Percentiles rank a stretch among this genome's conserved stretches.
Conservation (phyloP, 1,140 invertebrate genomes). For the Agraylea sexmaculata region DNA sequence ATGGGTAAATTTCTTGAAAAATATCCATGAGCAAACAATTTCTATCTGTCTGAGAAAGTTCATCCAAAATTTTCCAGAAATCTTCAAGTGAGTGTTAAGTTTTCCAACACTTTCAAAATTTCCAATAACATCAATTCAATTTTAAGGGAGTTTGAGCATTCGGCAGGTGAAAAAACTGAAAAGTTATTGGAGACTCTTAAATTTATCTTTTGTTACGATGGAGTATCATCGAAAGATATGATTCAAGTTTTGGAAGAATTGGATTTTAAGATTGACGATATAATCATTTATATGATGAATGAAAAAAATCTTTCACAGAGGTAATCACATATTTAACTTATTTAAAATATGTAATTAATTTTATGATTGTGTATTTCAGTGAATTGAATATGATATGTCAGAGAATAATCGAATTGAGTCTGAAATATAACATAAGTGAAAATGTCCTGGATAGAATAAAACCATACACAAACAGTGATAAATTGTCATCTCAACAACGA, state of each 20-base stretch:
- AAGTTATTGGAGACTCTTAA: neutral
- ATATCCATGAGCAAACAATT: too few relatives aligned
- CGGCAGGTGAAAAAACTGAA: neutral
- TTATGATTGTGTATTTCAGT: slow-evolving; percentile 10
- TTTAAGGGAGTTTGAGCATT: neutral
- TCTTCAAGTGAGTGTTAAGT: slow-evolving; percentile 15
- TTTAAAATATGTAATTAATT: slow-evolving; percentile 1
- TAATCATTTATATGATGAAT: neutral
- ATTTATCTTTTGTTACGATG: too few relatives aligned
- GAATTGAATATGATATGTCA: slow-evolving; percentile 12
- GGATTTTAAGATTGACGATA: neutral
- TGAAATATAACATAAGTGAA: slow-evolving; percentile 11
- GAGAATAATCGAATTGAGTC: slow-evolving; percentile 12
- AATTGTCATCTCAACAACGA: slow-evolving; percentile 17
- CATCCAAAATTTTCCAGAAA: slow-evolving; percentile 1
- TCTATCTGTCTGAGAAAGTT: slow-evolving; percentile 10
- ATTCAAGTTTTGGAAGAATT: neutral
- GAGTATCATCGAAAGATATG: too few relatives aligned
- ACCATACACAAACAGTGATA: slow-evolving; percentile 10
- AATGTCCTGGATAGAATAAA: slow-evolving; percentile 18
- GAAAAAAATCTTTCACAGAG: too few relatives aligned
- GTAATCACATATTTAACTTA: slow-evolving; percentile 2
- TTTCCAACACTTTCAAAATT: too few relatives aligned
- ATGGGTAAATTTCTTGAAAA: slow-evolving; percentile 19
- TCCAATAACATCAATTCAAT: neutral